phyloP scores from a whole-genome alignment of 2,888 invertebrate species.

The Myathropa florea region DNA sequence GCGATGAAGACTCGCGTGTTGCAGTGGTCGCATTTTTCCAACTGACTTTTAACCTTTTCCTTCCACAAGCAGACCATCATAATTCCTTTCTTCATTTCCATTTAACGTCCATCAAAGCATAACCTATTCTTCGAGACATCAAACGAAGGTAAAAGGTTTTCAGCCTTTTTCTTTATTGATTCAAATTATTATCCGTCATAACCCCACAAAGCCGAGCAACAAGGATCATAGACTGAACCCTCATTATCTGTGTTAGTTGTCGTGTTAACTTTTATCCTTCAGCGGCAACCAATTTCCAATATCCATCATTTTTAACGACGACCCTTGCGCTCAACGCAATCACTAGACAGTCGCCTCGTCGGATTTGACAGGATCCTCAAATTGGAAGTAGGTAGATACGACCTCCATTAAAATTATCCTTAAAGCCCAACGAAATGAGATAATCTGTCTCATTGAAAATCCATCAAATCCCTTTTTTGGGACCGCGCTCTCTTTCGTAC shows the following conservation, averaged over 20 bases:
- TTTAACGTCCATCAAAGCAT: not conserved
- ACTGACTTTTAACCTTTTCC: too few relatives aligned
- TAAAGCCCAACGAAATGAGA: conserved; percentile 4
- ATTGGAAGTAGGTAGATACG: not conserved
- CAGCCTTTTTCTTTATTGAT: not conserved
- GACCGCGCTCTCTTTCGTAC: not conserved
- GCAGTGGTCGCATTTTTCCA: too few relatives aligned
- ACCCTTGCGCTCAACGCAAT: not conserved
- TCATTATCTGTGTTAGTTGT: not conserved
- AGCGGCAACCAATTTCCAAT: conserved; percentile 6
- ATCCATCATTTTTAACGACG: conserved; percentile 1
- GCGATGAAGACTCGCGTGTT: too few relatives aligned
- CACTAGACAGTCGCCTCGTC: not conserved
- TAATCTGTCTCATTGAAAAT: conserved; percentile 52
- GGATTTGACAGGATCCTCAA: not conserved
- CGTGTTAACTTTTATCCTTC: not conserved
- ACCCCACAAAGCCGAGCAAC: not conserved
- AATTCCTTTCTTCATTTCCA: not conserved
- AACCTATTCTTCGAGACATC: not conserved
- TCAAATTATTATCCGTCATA: not conserved
- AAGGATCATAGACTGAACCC: not conserved
- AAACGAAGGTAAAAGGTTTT: not conserved
- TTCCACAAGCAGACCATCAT: not conserved
- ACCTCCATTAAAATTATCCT: conserved; percentile 2
- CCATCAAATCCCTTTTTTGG: conserved; percentile 45